A percentile compares a stretch with the other conserved stretches of the same genome.
Conservation (phyloP, 2,888 invertebrate species). For the Lycaena phlaeas region DNA sequence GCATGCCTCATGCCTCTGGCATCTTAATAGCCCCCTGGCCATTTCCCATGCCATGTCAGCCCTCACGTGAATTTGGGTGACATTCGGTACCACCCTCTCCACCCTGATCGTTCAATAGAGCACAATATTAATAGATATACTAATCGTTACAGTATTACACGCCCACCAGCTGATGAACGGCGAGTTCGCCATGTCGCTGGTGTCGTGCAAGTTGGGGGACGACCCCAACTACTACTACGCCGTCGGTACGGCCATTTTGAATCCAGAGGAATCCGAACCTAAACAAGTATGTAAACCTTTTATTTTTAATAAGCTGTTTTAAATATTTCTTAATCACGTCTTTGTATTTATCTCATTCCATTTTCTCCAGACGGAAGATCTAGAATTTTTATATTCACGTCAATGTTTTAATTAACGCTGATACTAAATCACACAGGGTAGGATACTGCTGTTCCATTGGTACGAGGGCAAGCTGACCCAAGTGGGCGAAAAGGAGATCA, state of each 20-base stretch:
- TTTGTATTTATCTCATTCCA: no score
- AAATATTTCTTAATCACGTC: no score
- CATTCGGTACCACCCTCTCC: no score
- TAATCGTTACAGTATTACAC: constrained; percentile 89
- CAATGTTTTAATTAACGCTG: no score
- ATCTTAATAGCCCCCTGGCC: no score
- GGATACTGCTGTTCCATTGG: constrained; percentile 93
- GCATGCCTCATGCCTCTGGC: constrained; percentile 91
- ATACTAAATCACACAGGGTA: constrained; percentile 76
- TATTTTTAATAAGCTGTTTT: no score
- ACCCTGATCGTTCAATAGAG: no score
- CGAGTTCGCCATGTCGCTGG: constrained; percentile 92
- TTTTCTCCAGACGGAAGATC: no score
- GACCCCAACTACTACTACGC: constrained; percentile 94
- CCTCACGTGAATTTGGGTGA: no score
- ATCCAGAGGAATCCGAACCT: constrained; percentile 97
- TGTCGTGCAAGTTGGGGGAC: constrained; percentile 92
- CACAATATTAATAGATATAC: no score
- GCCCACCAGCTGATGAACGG: constrained; percentile 92
- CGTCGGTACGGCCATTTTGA: constrained; percentile 94
- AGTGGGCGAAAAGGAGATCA: constrained; percentile 96
- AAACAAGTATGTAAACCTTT: constrained; percentile 80
- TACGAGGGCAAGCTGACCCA: constrained; percentile 87
- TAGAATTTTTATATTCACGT: no score
- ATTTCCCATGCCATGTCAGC: no score